Evolutionary conservation across 1,140 invertebrate genomes (phyloP), one percentile per base, ranked within the genome.

Genomic region (Muscidifurax raptorellus): DNA sequence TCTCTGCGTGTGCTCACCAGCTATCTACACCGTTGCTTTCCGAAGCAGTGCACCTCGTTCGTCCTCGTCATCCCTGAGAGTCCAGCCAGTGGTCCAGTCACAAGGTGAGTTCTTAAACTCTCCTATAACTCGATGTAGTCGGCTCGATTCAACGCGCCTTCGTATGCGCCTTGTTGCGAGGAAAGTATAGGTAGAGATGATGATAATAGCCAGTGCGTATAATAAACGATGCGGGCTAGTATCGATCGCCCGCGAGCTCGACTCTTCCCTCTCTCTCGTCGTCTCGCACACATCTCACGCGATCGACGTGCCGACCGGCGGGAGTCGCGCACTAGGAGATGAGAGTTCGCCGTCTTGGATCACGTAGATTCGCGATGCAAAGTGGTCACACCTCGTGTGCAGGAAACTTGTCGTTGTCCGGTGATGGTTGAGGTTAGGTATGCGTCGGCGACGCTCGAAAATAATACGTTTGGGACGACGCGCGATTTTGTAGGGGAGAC

Each of bases 401-500:
- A 12, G 0, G 47, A 0, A 22, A 52, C 18, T 18, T 12, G 18
- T 22, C 15, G 13, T 52, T 13, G 47, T 52, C 47, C 47, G 47
- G 47, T 52, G 52, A 59, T 18, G n/a, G 22, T 82, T 76, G 81
- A 82, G 81, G 81, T 82, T 82, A 82, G 72, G 72, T 82, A 25
- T 27, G 81, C 81, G 81, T 67, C 72, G 72, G 52, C 74, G 81
- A 82, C 81, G 81, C 81, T 74, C 22, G 52, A 59, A 59, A 59
- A 59, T 59, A 59, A 59, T 59, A 22, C 52, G 52, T 22, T 12
- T 52, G 52, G 22, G 22, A 59, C 52, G 52, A 59, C 52, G 52
- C 52, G 52, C 18, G 52, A n/a, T 22, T 59, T 22, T 59, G 18
- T 59, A 22, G 52, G 0, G 18, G 13, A 52, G 47, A 22, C 18